Evolutionary conservation across 2,888 invertebrate species (phyloP).

Genomic region (Petrolisthes manimaculis): DNA sequence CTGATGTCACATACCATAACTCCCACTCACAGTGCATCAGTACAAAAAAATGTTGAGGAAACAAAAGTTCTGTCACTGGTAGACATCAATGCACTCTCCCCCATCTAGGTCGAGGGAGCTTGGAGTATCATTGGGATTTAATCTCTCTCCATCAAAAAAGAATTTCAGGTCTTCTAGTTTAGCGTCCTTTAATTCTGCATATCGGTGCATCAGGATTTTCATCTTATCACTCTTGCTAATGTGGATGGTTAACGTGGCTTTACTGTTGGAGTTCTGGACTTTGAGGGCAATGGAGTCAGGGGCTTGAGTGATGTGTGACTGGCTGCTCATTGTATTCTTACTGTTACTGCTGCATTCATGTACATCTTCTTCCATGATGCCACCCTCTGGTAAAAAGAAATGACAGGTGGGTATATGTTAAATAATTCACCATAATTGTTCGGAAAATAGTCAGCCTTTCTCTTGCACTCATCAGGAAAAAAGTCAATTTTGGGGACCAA

Average conservation of each 20-base stretch:
- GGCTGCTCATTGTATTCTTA: not conserved
- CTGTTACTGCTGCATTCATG: not conserved
- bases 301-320: not conserved
- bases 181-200: slow-evolving; percentile 72
- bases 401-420: not conserved
- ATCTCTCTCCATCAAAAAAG: slow-evolving; percentile 74
- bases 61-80: not conserved
- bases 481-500: not conserved
- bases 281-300: slow-evolving; percentile 69
- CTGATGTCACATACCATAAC: too few relatives aligned
- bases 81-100: slow-evolving; percentile 74
- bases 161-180: slow-evolving; percentile 72
- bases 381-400: not conserved
- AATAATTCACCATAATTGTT: not conserved
- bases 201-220: slow-evolving; percentile 71
- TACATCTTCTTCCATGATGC: slow-evolving; percentile 1
- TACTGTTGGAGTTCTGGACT: slow-evolving; percentile 72
- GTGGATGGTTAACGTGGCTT: slow-evolving; percentile 70
- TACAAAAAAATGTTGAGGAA: too few relatives aligned
- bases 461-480: not conserved
- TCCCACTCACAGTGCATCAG: too few relatives aligned
- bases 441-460: not conserved
- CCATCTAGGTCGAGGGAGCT: slow-evolving; percentile 73
- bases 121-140: slow-evolving; percentile 71
- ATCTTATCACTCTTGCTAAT: slow-evolving; percentile 70